A percentile compares a stretch with the other conserved stretches of the same genome.
Conservation (phyloP, 1,140 invertebrate genomes). For the Drosophila ercepeae region DNA sequence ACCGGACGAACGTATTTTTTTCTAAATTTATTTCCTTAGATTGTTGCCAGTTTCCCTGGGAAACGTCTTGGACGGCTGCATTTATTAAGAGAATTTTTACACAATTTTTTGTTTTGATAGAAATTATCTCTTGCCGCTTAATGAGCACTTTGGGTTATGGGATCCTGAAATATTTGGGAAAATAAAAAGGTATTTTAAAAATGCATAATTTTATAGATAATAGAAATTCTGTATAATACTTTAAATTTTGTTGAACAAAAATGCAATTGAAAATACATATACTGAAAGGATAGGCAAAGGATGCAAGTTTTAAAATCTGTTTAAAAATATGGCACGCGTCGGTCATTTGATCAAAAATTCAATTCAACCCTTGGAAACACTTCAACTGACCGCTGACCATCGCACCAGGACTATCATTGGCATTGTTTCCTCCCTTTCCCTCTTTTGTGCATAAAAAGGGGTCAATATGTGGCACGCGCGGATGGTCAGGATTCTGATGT, state of each 20-base stretch:
- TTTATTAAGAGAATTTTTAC: conserved; percentile 23
- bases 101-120: conserved; percentile 55
- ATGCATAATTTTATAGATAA: conserved; percentile 33
- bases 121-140: conserved; percentile 66
- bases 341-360: conserved; percentile 20
- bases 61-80: conserved; percentile 35
- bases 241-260: not conserved
- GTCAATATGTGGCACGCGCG: conserved; percentile 58
- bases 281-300: not conserved
- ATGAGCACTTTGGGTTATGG: conserved; percentile 37
- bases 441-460: conserved; percentile 11
- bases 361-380: conserved; percentile 53
- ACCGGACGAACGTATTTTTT: conserved; percentile 44
- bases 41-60: conserved; percentile 30
- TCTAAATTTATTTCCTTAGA: conserved; percentile 52
- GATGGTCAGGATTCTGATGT: conserved; percentile 27
- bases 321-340: conserved; percentile 13
- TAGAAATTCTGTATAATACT: not conserved
- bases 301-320: not conserved
- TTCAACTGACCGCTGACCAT: conserved; percentile 59
- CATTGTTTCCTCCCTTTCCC: conserved; percentile 42
- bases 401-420: conserved; percentile 20
- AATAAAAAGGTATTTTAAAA: conserved; percentile 27
- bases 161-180: conserved; percentile 47
- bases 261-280: not conserved